Conservation (phyloP, 1,140 invertebrate species). For the Samia ricini region DNA sequence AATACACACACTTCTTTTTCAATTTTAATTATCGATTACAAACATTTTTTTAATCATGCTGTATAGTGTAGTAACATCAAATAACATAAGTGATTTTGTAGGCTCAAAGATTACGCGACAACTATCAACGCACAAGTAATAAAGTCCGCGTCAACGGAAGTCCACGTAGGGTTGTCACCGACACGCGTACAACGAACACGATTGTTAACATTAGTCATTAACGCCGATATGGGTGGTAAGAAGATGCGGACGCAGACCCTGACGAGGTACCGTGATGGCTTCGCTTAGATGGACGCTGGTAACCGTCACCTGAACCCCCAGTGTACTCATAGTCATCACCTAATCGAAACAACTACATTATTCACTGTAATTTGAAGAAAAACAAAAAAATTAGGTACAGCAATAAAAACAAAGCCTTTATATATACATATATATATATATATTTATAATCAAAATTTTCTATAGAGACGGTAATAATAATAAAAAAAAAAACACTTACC, state of each 20-base stretch:
- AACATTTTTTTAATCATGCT: too few relatives aligned
- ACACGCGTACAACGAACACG: not conserved
- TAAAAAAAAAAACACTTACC: slow-evolving; percentile 34
- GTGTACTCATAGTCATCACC: slow-evolving; percentile 73
- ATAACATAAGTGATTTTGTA: too few relatives aligned
- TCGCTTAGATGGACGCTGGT: slow-evolving; percentile 64
- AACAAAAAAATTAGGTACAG: not conserved
- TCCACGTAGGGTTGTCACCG: not conserved
- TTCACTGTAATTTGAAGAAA: not conserved
- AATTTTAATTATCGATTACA: too few relatives aligned
- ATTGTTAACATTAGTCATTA: slow-evolving; percentile 34
- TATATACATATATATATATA: not conserved
- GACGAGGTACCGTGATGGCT: slow-evolving; percentile 56
- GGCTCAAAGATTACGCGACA: too few relatives aligned
- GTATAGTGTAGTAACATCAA: too few relatives aligned
- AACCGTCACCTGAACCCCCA: slow-evolving; percentile 67
- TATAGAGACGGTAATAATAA: slow-evolving; percentile 1
- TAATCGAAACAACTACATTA: slow-evolving; percentile 20
- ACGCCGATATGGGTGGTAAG: slow-evolving; percentile 73
- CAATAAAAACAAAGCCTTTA: not conserved
- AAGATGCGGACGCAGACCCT: slow-evolving; percentile 54
- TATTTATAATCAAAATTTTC: not conserved
- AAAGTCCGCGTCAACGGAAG: not conserved
- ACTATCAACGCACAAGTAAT: not conserved
- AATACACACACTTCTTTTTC: too few relatives aligned